Evolutionary conservation across 2,797 vertebrate species (phyloP).

Genomic region (Enteromius mattozi): DNA sequence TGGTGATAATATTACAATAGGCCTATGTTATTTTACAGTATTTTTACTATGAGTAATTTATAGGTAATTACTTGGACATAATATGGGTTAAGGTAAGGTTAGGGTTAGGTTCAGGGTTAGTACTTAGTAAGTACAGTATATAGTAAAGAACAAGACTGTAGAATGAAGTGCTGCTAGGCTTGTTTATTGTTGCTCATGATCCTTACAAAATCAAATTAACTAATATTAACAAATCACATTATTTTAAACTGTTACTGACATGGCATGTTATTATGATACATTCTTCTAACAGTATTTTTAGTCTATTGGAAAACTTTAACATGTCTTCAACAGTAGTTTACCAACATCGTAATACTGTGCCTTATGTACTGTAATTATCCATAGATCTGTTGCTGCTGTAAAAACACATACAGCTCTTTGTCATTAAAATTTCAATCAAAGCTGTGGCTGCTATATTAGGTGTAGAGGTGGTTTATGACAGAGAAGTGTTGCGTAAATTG

Average conservation of each 20-base stretch:
- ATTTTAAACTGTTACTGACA: background rate
- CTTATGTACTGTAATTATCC: background rate
- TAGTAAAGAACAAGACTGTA: background rate
- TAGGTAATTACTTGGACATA: background rate
- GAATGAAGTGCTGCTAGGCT: background rate
- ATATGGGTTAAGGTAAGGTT: background rate
- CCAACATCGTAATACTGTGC: background rate
- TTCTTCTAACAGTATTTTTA: background rate
- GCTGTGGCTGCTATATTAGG: background rate
- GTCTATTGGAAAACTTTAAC: background rate
- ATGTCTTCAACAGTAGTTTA: background rate
- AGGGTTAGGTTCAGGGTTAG: background rate
- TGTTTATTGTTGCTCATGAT: background rate
- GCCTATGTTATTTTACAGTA: too few species aligned
- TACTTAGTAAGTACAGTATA: background rate
- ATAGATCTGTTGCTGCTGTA: background rate
- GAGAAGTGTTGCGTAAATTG: background rate
- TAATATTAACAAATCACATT: background rate
- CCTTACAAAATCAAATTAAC: background rate
- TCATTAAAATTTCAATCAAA: slow-evolving; percentile 21
- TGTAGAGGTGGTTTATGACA: background rate
- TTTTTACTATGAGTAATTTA: background rate
- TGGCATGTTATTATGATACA: background rate
- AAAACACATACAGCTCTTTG: background rate
- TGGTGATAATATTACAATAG: background rate